Evolutionary conservation across 2,888 invertebrate species (phyloP).

Genomic region (Bursaphelenchus okinawaensis): DNA sequence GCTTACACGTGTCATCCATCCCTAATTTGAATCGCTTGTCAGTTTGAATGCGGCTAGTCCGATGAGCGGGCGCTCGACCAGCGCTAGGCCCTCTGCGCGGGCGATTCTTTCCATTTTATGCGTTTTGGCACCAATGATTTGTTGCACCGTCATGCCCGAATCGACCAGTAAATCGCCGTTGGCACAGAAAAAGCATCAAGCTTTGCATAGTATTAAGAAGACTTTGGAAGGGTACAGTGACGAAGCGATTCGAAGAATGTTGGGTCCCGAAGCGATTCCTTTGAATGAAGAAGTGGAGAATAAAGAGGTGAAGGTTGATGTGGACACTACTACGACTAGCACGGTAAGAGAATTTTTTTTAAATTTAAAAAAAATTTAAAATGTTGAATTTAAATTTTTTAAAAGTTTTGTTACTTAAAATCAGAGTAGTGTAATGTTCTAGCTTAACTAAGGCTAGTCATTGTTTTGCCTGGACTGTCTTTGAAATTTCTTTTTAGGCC

Average conservation of each 20-base stretch:
- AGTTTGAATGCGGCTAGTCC: background rate
- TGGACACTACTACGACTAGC: too few species aligned
- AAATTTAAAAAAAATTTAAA: too few species aligned
- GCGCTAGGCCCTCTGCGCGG: background rate
- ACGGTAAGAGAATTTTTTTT: background rate
- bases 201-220: background rate
- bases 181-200: background rate
- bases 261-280: background rate
- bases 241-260: slow-evolving; percentile 1
- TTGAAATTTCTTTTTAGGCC: too few species aligned
- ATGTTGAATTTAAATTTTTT: too few species aligned
- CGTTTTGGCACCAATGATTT: background rate
- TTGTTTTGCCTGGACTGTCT: too few species aligned
- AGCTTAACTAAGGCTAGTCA: too few species aligned
- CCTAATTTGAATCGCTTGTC: too few species aligned
- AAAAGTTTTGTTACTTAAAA: too few species aligned
- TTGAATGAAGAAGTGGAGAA: background rate
- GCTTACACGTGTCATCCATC: too few species aligned
- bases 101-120: background rate
- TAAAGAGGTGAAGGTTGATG: background rate
- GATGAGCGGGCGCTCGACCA: background rate
- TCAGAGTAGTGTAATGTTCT: too few species aligned
- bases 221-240: slow-evolving; percentile 3
- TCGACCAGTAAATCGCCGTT: background rate
- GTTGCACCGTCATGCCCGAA: background rate